Percentiles rank a stretch among this genome's conserved stretches.
Conservation (phyloP, 2,888 invertebrate species). For the Acleris emargana region DNA sequence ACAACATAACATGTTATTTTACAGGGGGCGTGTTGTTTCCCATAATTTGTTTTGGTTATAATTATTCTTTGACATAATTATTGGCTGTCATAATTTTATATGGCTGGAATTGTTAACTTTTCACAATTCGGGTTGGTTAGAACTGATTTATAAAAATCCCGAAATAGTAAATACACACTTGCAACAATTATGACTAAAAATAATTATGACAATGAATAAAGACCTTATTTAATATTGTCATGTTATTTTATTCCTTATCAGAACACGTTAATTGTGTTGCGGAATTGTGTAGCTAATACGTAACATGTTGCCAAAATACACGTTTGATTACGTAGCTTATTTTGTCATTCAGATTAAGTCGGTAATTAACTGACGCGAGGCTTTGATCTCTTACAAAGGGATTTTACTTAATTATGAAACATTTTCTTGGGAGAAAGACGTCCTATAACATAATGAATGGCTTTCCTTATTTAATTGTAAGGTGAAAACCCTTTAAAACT, state of each 20-base stretch:
- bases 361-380: constrained; percentile 14
- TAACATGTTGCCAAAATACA: constrained; percentile 1
- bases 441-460: constrained; percentile 8
- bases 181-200: too few relatives aligned
- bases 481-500: background rate
- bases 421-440: constrained; percentile 16
- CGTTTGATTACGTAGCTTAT: constrained; percentile 5
- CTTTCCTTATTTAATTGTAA: constrained; percentile 11
- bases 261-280: background rate
- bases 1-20: too few relatives aligned
- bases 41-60: too few relatives aligned
- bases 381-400: constrained; percentile 9
- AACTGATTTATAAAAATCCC: too few relatives aligned
- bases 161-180: too few relatives aligned
- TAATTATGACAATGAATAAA: background rate
- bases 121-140: too few relatives aligned
- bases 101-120: too few relatives aligned
- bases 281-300: background rate
- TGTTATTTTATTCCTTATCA: background rate
- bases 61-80: too few relatives aligned
- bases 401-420: constrained; percentile 21
- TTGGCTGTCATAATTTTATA: too few relatives aligned
- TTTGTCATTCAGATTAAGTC: constrained; percentile 16
- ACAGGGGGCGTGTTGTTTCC: too few relatives aligned
- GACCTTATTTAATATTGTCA: background rate